phyloP scores from a whole-genome alignment of 2,888 invertebrate genomes.

The Acanthosepion esculentum region DNA sequence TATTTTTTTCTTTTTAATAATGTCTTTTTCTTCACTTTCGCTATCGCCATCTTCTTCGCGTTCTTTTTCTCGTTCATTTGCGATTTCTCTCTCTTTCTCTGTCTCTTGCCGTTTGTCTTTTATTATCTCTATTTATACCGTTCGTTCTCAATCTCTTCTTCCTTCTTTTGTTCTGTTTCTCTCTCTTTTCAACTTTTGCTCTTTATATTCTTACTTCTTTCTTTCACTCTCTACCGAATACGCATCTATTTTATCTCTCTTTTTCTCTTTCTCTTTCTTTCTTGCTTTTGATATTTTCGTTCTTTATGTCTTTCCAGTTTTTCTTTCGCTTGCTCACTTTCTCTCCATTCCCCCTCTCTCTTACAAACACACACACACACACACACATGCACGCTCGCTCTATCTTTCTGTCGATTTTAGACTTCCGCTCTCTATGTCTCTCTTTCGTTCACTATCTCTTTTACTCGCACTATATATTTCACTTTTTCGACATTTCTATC shows the following conservation, averaged over 20 bases:
- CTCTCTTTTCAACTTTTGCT: neutral
- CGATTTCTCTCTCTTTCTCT: neutral
- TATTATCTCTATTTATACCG: neutral
- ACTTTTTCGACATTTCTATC: neutral
- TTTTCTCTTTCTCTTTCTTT: neutral
- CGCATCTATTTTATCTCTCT: neutral
- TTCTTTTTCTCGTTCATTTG: neutral
- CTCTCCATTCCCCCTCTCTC: too few relatives aligned
- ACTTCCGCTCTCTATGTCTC: too few relatives aligned
- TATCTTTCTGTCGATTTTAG: too few relatives aligned
- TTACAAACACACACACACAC: too few relatives aligned
- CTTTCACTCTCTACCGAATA: too few relatives aligned
- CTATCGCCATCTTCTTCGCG: too few relatives aligned
- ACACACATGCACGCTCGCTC: too few relatives aligned
- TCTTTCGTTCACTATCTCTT: too few relatives aligned
- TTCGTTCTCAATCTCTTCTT: neutral
- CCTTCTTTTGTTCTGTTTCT: neutral
- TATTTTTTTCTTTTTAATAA: too few relatives aligned
- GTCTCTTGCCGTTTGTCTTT: neutral
- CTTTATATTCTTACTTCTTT: neutral
- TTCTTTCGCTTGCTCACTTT: neutral
- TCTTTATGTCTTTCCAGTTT: neutral
- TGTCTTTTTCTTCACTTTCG: too few relatives aligned
- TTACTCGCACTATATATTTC: too few relatives aligned
- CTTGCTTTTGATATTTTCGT: neutral